phyloP scores from a whole-genome alignment of 2,113 vertebrate genomes.

The Natator depressus region DNA sequence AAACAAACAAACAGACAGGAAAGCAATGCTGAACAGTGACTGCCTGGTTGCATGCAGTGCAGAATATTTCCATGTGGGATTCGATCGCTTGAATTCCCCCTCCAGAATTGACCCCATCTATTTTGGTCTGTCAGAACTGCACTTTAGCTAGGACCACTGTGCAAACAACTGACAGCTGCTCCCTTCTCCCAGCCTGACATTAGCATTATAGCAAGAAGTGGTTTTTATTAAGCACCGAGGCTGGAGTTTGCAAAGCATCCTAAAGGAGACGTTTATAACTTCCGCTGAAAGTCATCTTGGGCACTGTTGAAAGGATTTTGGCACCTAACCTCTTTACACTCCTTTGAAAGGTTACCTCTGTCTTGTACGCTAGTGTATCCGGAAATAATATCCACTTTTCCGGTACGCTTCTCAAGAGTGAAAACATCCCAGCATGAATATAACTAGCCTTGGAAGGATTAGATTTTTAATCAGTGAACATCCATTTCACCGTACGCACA shows the following conservation, averaged over 20 bases:
- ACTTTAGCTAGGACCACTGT: neutral
- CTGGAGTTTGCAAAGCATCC: neutral
- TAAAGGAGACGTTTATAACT: neutral
- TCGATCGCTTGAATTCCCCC: neutral
- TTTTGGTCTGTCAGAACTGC: neutral
- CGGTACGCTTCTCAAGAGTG: neutral
- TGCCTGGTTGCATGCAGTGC: neutral
- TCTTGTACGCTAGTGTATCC: neutral
- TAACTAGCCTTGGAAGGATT: neutral
- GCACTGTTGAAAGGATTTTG: neutral
- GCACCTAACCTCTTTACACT: neutral
- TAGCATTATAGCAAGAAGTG: neutral
- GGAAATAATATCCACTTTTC: neutral
- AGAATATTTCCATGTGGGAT: neutral
- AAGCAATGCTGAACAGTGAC: slow-evolving; percentile 18
- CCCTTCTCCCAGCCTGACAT: neutral
- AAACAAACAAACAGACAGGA: slow-evolving; percentile 13
- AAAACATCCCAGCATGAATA: neutral
- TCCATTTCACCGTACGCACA: neutral
- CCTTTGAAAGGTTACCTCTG: neutral
- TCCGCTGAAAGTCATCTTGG: neutral
- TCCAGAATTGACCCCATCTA: neutral
- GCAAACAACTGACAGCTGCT: neutral
- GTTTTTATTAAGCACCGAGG: neutral
- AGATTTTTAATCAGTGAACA: neutral